Evolutionary conservation across 2,888 invertebrate species (phyloP), one percentile per base, ranked within the genome.

Genomic region (Cremastobaeus sp.): DNA sequence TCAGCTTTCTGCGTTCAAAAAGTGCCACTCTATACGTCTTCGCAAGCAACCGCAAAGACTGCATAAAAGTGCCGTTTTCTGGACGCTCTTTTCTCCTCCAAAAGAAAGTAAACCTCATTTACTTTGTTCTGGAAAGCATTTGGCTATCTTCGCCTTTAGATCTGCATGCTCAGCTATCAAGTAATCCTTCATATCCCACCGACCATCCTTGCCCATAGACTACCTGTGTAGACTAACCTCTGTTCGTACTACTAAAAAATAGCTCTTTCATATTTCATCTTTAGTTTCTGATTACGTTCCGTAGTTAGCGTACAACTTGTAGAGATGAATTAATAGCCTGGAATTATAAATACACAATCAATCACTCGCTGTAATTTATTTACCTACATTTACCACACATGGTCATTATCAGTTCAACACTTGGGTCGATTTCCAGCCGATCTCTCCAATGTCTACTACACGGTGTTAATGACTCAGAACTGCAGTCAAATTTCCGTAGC

Each of bases 1-100:
- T 5, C 25, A 17, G 62, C 65, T 66, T 66, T 57, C 20, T 25
- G 45, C 47, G 48, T 57, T 37, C 65, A 66, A 64, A 74, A 70
- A 72, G 25, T 30, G 18, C 11, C 47, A 39, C 30, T 25, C 25
- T n/a, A n/a, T n/a, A n/a, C n/a, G n/a, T n/a, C n/a, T n/a, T n/a
- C n/a, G n/a, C n/a, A n/a, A n/a, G n/a, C n/a, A n/a, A n/a, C n/a
- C n/a, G n/a, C n/a, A n/a, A n/a, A n/a, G n/a, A n/a, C n/a, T n/a
- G n/a, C n/a, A n/a, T n/a, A n/a, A n/a, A n/a, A n/a, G n/a, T n/a
- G n/a, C n/a, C n/a, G 12, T 54, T 45, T 25, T 54, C 45, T 65
- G 54, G 65, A 47, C 32, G 37, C 11, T n/a, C 5, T 18, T 65
- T 30, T 37, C 30, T 15, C n/a, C 35, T 30, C 41, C 25, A 35